Base-by-base conservation (phyloP, 2,888 invertebrate genomes). In the Euzetes globulus region DNA sequence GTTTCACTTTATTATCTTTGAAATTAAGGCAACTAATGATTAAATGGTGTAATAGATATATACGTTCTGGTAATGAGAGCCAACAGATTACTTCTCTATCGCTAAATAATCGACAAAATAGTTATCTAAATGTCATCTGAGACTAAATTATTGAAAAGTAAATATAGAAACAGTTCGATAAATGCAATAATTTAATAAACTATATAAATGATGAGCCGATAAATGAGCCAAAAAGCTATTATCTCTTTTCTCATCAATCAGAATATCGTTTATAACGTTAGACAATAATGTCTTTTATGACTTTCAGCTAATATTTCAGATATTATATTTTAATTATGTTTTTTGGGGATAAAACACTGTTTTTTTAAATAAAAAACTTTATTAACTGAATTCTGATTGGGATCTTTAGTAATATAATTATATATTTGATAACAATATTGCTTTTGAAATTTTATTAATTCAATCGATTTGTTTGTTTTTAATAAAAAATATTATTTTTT, bases 201-300 rank as follows among this genome's bases (percentile, higher is more conserved):
- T 17, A 58, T 58, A 22, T 22, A 22, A 55, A 55, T 25, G 55
- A 55, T 25, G 55, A 55, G 58, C 25, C 1, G 58, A 58, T 27
- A 58, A 58, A 58, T 58, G 58, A 58, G 58, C 27, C 58, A 58
- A 58, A 58, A 58, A 58, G 27, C 27, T 58, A 58, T 58, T 58
- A 58, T 27, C 27, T 13, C 17, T 58, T 58, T 25, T 25, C 58
- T 22, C 27, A 13, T 27, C 25, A 27, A 58, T 27, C 55, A 55
- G 13, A 25, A 22, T 55, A 41, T 41, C 41, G 41, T 41, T 41
- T 41, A 41, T 41, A 41, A 41, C 41, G 41, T 41, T 11, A 41
- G 41, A 41, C 9, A 41, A 11, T 41, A 41, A 41, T 41, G 41
- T 41, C 41, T 41, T 41, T 41, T 41, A 41, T 41, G 41, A 41